Percentiles rank a stretch among this genome's conserved stretches.
Conservation (phyloP, 2,113 vertebrate species). For the Bucco capensis region DNA sequence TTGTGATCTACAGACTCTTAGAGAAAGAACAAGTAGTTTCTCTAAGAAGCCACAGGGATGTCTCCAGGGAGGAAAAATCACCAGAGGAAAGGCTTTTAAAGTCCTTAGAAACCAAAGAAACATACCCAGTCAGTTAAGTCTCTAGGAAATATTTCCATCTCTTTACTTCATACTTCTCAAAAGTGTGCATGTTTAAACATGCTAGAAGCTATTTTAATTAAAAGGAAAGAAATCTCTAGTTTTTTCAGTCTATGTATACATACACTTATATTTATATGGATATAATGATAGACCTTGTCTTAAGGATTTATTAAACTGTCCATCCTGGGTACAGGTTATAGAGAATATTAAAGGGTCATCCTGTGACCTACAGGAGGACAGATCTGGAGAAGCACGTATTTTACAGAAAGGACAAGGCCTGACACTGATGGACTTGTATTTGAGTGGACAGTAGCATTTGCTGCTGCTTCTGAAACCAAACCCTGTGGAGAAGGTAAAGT, state of each 20-base stretch:
- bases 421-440: not conserved
- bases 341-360: not conserved
- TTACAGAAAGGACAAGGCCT: not conserved
- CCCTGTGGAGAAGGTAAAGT: not conserved
- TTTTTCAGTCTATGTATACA: not conserved
- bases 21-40: not conserved
- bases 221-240: not conserved
- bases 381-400: not conserved
- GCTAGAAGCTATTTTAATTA: not conserved
- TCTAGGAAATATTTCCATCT: not conserved
- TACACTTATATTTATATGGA: not conserved
- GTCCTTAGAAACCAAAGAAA: not conserved
- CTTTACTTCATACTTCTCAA: not conserved
- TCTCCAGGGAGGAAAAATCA: not conserved
- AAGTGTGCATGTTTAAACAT: not conserved
- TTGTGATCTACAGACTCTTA: not conserved
- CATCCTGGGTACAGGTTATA: not conserved
- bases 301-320: not conserved
- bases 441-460: not conserved
- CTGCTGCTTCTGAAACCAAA: not conserved
- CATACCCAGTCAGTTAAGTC: not conserved
- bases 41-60: not conserved
- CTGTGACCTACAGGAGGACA: not conserved
- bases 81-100: not conserved
- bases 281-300: not conserved